These are phyloP conservation scores for Leptopilina boulardi DNA, from an alignment of 1,140 invertebrate genomes.

Conservation along the genomic window DNA sequence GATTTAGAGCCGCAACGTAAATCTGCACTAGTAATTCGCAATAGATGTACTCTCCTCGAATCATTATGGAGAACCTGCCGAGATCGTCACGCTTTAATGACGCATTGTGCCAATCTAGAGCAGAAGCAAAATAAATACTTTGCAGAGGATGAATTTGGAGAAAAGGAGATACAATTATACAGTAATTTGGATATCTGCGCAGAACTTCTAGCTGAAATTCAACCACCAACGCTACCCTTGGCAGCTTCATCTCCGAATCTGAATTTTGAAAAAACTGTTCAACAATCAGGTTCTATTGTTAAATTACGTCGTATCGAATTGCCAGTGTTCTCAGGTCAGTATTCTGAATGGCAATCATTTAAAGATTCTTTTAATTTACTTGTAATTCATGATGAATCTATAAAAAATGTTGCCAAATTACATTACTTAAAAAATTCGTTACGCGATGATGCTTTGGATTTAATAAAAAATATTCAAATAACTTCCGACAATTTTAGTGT, in stretches of 20 bases:
- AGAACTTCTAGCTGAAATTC: not conserved
- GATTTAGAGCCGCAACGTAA: not conserved
- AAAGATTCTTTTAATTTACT: not conserved
- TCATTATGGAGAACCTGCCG: not conserved
- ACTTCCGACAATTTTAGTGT: not conserved
- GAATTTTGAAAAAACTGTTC: not conserved
- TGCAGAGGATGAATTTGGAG: not conserved
- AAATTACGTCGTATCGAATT: not conserved
- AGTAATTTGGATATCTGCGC: not conserved
- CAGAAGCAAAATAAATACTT: not conserved
- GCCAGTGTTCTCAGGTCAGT: not conserved
- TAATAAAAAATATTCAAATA: not conserved
- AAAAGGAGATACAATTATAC: not conserved
- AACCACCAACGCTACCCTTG: not conserved
- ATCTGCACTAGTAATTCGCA: not conserved
- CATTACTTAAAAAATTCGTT: not conserved
- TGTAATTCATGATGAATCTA: not conserved
- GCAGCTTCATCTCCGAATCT: not conserved
- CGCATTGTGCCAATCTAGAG: not conserved
- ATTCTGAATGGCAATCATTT: not conserved
- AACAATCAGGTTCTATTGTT: slow-evolving; percentile 6
- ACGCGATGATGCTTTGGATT: not conserved
- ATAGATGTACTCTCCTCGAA: not conserved
- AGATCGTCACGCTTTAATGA: not conserved
- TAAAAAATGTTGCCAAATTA: not conserved